These are phyloP conservation scores for Hoplodrina blanda DNA, from an alignment of 2,888 invertebrate species.

Conservation along the genomic window DNA sequence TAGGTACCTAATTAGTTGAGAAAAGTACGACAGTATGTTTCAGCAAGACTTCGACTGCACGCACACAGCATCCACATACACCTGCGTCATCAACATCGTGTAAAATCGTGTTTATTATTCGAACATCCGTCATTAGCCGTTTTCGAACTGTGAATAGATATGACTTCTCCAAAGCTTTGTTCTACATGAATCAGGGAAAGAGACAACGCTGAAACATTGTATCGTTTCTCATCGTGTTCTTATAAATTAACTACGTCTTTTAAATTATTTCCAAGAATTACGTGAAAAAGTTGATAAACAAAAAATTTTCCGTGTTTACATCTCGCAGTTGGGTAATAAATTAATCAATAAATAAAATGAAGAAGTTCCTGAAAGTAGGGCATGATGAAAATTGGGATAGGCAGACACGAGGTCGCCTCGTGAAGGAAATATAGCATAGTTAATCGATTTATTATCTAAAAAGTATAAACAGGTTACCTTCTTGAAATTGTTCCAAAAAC, in stretches of 20 bases:
- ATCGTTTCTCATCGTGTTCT: constrained; percentile 11
- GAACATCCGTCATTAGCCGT: constrained; percentile 38
- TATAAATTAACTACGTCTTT: neutral
- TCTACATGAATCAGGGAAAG: constrained; percentile 53
- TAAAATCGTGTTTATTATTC: constrained; percentile 35
- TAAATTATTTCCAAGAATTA: constrained; percentile 9
- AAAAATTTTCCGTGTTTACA: constrained; percentile 66
- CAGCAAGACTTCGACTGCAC: constrained; percentile 2
- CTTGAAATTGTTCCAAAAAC: constrained; percentile 43
- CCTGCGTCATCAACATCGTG: constrained; percentile 35
- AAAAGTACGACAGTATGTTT: neutral
- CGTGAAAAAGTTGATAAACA: constrained; percentile 60
- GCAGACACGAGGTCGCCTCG: constrained; percentile 68
- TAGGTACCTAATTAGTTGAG: no score
- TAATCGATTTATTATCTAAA: constrained; percentile 28
- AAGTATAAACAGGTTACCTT: constrained; percentile 30
- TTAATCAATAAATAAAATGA: constrained; percentile 70
- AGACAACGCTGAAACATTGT: constrained; percentile 2
- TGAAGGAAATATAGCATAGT: constrained; percentile 37
- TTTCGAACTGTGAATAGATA: constrained; percentile 44
- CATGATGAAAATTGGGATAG: constrained; percentile 69
- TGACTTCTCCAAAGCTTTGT: constrained; percentile 48
- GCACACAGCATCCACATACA: neutral
- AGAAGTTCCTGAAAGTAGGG: constrained; percentile 72
- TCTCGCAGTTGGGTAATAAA: constrained; percentile 59